Percentiles rank a stretch among this genome's conserved stretches.
Conservation (phyloP, 2,113 vertebrate genomes). For the Pelecanoides urinatrix region DNA sequence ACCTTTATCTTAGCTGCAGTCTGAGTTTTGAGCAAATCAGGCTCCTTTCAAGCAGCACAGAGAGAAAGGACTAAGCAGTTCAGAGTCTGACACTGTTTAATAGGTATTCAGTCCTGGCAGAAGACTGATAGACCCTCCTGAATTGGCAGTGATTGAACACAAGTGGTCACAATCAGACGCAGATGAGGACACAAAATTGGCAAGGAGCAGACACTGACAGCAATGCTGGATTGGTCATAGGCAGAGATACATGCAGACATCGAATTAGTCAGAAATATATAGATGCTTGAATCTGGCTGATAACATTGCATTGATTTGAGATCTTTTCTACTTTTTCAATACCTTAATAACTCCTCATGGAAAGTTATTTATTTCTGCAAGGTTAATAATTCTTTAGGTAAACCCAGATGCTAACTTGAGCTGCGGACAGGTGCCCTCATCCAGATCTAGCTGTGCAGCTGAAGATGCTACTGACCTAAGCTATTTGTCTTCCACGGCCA, state of each 20-base stretch:
- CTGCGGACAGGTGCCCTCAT: neutral
- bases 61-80: neutral
- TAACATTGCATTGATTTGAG: neutral
- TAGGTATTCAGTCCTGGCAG: neutral
- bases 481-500: neutral
- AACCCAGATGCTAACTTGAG: neutral
- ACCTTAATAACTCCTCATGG: neutral
- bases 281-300: neutral
- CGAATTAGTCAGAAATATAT: accelerated
- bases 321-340: neutral
- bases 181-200: neutral
- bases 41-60: neutral
- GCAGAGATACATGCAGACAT: neutral
- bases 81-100: neutral
- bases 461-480: neutral
- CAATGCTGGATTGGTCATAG: neutral
- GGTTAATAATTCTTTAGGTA: neutral
- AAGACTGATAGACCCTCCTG: neutral
- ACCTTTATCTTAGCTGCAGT: neutral
- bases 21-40: neutral
- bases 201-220: neutral
- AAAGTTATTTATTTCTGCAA: neutral
- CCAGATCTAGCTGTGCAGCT: neutral
- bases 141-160: neutral
- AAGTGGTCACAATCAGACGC: neutral